A percentile compares a stretch with the other conserved stretches of the same genome.
Conservation (phyloP, 2,113 vertebrate species). For the Silurus asotus region DNA sequence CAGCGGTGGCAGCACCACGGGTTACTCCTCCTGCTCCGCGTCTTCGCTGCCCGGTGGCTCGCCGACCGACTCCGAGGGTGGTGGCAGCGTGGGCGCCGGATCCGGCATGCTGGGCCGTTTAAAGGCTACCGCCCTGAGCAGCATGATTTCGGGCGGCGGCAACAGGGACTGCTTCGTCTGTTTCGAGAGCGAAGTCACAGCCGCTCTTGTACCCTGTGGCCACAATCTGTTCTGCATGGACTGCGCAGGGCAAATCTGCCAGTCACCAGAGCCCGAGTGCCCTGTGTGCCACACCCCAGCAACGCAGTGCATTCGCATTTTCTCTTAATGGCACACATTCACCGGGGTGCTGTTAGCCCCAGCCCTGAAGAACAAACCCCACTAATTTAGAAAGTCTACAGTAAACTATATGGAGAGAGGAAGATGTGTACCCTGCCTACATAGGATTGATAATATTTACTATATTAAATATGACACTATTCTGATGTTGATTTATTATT, state of each 20-base stretch:
- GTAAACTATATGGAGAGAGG: conserved; percentile 51
- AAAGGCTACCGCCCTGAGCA: conserved; percentile 67
- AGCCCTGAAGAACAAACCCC: conserved; percentile 24
- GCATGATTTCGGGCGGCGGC: conserved; percentile 65
- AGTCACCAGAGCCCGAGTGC: conserved; percentile 85
- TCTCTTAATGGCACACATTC: conserved; percentile 79
- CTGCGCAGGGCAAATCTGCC: conserved; percentile 92
- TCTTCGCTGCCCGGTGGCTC: conserved; percentile 84
- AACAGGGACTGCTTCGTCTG: conserved; percentile 91
- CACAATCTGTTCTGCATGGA: conserved; percentile 99
- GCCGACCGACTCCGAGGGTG: conserved; percentile 81
- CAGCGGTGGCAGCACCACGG: conserved; percentile 74
- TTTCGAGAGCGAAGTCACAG: conserved; percentile 92
- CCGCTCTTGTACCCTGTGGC: conserved; percentile 90
- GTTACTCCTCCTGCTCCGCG: conserved; percentile 84
- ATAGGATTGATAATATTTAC: conserved; percentile 64
- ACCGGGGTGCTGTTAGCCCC: neutral
- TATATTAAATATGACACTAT: conserved; percentile 71
- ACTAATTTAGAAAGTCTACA: conserved; percentile 42
- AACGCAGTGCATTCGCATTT: conserved; percentile 98
- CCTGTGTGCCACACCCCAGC: conserved; percentile 90
- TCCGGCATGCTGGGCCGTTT: conserved; percentile 69
- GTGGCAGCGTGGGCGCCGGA: conserved; percentile 63
- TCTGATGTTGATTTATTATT: conserved; percentile 67
- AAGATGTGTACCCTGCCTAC: conserved; percentile 59